Evolutionary conservation across 92 coral and sea anemone genomes (phyloP), one percentile per base, ranked within the genome.

Genomic region (Phenganax marumi): DNA sequence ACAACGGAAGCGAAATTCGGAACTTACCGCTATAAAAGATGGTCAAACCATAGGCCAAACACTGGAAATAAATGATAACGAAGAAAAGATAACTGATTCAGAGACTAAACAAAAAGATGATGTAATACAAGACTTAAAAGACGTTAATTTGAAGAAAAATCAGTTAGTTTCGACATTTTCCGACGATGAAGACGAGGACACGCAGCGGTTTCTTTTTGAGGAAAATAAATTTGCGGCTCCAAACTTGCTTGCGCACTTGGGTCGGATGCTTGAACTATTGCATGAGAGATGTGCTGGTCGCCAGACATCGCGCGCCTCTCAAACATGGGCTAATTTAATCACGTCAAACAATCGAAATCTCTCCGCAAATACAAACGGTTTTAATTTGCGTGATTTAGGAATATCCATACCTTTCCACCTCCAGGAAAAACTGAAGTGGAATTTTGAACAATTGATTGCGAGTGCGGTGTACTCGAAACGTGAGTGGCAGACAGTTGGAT

Each of bases 151-250:
- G 39, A 76, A 79, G 5, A 81, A 68, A 16, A 88, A 80, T 53
- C 81, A 75, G 68, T 56, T 75, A 49, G 77, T 85, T 66, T 78
- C 84, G 16, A 56, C 82, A 3, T 80, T 87, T 66, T 84, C 82
- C 17, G 87, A 86, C 70, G 98, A 94, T 57, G 98, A 94, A 25
- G 98, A 94, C 16, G 98, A 94, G 78, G 97, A 94, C 73, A 94
- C 98, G 9, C 98, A 94, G 74, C 60, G 98, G 51, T 94, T 94
- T 85, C 85, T 94, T 54, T 94, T 94, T 85, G 97, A 94, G 77
- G 97, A 94, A 63, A 94, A 94, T 69, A 94, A 94, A 76, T 94
- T 94, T 68, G 98, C 98, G 3, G 97, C 98, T 21, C 98, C 97
- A 46, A 94, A 94, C 83, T 86, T 94, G 53, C 90, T 94, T 22